Base-by-base conservation (phyloP, 2,888 invertebrate species). In the Lamellibrachia columna region DNA sequence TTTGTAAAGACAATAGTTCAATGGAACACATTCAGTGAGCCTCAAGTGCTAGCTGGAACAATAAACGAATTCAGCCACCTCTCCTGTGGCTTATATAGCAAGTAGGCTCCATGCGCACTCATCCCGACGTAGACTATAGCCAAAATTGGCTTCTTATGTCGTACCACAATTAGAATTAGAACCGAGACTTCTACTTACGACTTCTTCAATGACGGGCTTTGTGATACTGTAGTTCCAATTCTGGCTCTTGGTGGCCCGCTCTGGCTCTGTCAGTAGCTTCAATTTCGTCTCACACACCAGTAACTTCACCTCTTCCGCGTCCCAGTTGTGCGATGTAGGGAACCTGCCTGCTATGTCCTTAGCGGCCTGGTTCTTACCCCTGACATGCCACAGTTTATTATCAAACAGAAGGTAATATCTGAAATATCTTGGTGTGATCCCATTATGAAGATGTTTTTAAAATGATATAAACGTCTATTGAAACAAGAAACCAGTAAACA, bases 231-330 rank as follows among this genome's bases (percentile, higher is more conserved):
- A n/a, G 75, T 28, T 91, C 53, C 40, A 22, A 11, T 22, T 90
- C 90, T 53, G 90, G 15, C 90, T n/a, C 90, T 52, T 52, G 3
- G 75, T 75, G 75, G 75, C 75, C 2, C 22, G 22, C 75, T 75
- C 94, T 93, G 94, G 92, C 52, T 92, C 93, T 52, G 92, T 90
- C 8, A n/a, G 15, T 75, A 96, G 96, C 60, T 97, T 97, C 92
- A 97, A 95, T 95, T 97, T 97, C n/a, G 98, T 98, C 96, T 99
- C 98, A 95, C 98, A 98, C 58, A 98, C 98, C 22, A 99, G 97
- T 93, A 99, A 97, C 94, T 98, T 97, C 0, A 98, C 97, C 96
- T 99, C 99, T 94, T 98, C 98, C 52, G 97, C 97, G 96, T 99
- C 99, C 99, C 99, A 99, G 95, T 97, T 97, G 95, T 98, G 97